Conservation (phyloP, 2,113 vertebrate genomes). For the Trogon surrucura region DNA sequence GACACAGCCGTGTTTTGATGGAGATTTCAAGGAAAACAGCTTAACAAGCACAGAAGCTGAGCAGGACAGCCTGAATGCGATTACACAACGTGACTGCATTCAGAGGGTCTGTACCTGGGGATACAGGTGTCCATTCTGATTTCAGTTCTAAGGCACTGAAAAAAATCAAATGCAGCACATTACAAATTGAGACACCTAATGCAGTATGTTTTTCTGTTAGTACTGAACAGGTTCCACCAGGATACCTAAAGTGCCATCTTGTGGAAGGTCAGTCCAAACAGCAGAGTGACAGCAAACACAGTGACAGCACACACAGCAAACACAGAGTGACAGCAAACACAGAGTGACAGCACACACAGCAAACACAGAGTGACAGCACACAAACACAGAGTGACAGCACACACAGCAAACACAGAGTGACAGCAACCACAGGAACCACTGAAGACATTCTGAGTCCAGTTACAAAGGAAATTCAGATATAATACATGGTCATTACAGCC, state of each 20-base stretch:
- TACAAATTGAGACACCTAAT: not conserved
- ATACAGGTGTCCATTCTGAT: not conserved
- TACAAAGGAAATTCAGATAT: not conserved
- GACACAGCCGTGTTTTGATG: not conserved
- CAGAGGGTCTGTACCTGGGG: not conserved
- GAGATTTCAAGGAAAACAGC: not conserved
- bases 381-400: too few species aligned
- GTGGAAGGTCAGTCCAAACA: not conserved
- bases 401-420: too few species aligned
- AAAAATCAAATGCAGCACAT: not conserved
- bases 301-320: too few species aligned
- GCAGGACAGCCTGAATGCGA: not conserved
- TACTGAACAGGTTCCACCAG: not conserved
- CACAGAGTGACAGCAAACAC: too few species aligned
- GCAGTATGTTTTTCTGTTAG: not conserved
- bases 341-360: too few species aligned
- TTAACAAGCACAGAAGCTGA: not conserved
- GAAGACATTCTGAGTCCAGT: not conserved
- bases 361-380: too few species aligned
- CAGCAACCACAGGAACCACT: not conserved
- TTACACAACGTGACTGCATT: fast-evolving
- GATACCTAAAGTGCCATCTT: not conserved
- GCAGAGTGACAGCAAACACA: not conserved
- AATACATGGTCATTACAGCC: not conserved
- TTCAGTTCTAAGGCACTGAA: not conserved